Evolutionary conservation across 2,888 invertebrate genomes (phyloP).

Genomic region (Campoletis raptor): DNA sequence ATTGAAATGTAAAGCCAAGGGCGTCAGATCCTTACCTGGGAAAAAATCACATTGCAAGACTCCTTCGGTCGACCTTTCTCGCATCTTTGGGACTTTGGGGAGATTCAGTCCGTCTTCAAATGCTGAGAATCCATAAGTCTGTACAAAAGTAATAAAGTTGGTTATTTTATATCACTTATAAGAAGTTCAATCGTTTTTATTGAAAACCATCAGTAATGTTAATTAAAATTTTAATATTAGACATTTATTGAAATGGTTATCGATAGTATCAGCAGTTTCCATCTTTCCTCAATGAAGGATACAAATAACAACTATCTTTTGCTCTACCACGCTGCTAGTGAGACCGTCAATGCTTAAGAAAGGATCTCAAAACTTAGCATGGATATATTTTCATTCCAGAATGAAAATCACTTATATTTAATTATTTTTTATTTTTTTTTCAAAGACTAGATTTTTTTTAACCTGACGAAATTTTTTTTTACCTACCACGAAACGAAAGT

Average conservation of each 20-base stretch:
- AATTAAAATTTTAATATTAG: not conserved
- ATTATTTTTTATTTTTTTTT: not conserved
- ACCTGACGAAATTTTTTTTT: not conserved
- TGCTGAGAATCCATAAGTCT: not conserved
- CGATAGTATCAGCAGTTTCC: conserved; percentile 86
- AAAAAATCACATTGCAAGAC: not conserved
- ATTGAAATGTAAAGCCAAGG: not conserved
- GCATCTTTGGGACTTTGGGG: not conserved
- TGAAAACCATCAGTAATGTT: not conserved
- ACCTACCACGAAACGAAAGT: not conserved
- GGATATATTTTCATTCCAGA: conserved; percentile 9
- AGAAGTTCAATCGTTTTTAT: not conserved
- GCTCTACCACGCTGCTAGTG: conserved; percentile 88
- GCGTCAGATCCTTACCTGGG: conserved; percentile 26
- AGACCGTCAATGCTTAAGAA: conserved; percentile 78
- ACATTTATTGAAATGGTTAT: conserved; percentile 72
- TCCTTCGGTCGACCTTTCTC: not conserved
- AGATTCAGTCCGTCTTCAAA: not conserved
- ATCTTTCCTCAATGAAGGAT: conserved; percentile 84
- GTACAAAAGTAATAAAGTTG: not conserved
- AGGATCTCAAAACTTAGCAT: conserved; percentile 82
- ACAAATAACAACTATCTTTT: conserved; percentile 86
- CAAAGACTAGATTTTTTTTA: not conserved
- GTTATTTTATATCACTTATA: too few species aligned
- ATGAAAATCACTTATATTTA: not conserved